Base-by-base conservation (phyloP, 2,888 invertebrate genomes). In the Melinaea marsaeus region DNA sequence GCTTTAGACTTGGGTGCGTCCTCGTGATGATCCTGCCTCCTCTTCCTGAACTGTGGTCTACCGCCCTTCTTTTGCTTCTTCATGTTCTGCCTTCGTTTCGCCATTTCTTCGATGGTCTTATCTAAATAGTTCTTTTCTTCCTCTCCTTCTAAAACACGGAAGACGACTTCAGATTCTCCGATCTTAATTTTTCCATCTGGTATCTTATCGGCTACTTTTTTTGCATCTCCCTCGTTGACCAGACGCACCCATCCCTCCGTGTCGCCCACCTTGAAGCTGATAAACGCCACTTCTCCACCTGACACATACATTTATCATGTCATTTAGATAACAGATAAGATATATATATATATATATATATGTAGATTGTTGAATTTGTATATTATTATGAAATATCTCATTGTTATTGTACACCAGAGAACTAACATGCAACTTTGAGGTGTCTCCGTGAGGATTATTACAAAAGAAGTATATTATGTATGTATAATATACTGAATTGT, bases 201-300 rank as follows among this genome's bases (percentile, higher is more conserved):
- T 57, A 95, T 82, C 78, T 94, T 94, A 55, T 93, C 93, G 22
- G 92, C 75, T 60, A 95, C 80, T 61, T 92, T 91, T 67, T 93
- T 92, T 0, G 95, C 96, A 6, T 92, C 84, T 77, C 95, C 93
- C 75, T 95, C 95, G 66, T 93, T 93, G 3, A 92, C 83, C 60
- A 96, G 91, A 54, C 97, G 92, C 22, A 96, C 90, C 85, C 94
- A 94, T 1, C 95, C 97, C 72, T 94, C 92, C 4, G 92, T 85
- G 69, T 96, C 94, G 0, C 96, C 96, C 60, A 93, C 93, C 71
- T 92, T 93, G 79, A 93, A 96, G 77, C 96, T 95, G 67, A 97
- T 92, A 79, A 92, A 97, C 0, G 95, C 94, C 57, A 95, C 88
- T 47, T 94, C 92, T 2, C 88, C 83, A 55, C 91, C 92, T 67